phyloP scores from a whole-genome alignment of 1,140 invertebrate species.

The Drosophila varians region DNA sequence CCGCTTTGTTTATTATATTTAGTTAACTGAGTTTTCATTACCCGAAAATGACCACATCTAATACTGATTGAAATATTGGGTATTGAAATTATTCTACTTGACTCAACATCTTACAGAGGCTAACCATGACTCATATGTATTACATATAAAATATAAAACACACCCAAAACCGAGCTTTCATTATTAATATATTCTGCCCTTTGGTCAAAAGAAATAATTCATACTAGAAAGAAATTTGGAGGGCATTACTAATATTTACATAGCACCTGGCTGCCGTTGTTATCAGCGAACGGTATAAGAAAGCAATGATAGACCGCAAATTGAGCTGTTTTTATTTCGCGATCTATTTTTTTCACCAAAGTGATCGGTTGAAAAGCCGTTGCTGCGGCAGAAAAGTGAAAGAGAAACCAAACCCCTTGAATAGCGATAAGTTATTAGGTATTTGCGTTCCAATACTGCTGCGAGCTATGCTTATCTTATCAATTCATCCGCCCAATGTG shows the following conservation, averaged over 20 bases:
- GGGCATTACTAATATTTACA: slow-evolving; percentile 19
- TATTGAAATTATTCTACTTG: too few relatives aligned
- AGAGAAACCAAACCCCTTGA: slow-evolving; percentile 32
- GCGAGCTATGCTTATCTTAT: slow-evolving; percentile 36
- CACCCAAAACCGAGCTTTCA: too few relatives aligned
- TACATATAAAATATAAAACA: too few relatives aligned
- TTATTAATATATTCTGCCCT: too few relatives aligned
- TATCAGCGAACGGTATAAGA: slow-evolving; percentile 16
- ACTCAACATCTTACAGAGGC: too few relatives aligned
- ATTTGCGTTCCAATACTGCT: slow-evolving; percentile 1
- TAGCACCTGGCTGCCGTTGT: too few relatives aligned
- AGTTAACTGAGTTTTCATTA: too few relatives aligned
- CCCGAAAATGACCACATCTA: too few relatives aligned
- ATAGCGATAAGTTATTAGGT: slow-evolving; percentile 9
- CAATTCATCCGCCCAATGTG: slow-evolving; percentile 22
- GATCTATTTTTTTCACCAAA: neutral
- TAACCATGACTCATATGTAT: too few relatives aligned
- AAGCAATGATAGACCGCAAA: slow-evolving; percentile 3
- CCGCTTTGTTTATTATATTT: too few relatives aligned
- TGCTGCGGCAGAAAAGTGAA: slow-evolving; percentile 8
- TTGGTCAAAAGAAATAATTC: neutral
- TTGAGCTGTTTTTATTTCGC: slow-evolving; percentile 25
- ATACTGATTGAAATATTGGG: too few relatives aligned
- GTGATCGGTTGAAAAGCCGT: neutral
- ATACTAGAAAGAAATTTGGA: neutral